Conservation (phyloP, 1,140 invertebrate genomes). For the Piezodorus guildinii region DNA sequence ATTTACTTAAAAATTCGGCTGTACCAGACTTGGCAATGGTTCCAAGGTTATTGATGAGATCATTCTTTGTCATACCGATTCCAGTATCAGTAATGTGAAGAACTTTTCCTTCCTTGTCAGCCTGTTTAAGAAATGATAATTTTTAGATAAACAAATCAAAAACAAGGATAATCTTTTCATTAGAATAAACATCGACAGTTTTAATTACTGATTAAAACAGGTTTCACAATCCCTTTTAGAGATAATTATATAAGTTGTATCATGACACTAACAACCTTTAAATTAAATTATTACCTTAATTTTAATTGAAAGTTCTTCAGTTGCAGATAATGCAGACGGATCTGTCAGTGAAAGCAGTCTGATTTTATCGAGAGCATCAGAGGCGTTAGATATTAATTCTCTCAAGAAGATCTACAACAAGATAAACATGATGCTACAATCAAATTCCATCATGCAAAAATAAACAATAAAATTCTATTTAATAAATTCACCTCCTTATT, state of each 20-base stretch:
- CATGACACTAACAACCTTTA: no score
- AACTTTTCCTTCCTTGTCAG: conserved; percentile 89
- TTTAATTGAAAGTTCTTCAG: conserved; percentile 75
- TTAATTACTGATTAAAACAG: no score
- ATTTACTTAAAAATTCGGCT: conserved; percentile 91
- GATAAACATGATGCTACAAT: no score
- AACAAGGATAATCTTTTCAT: no score
- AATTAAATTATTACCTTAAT: conserved; percentile 53
- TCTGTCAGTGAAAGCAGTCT: conserved; percentile 85
- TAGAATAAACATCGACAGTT: no score
- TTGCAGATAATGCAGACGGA: conserved; percentile 59
- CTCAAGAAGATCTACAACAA: conserved; percentile 76
- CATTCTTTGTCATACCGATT: conserved; percentile 94
- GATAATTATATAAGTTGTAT: no score
- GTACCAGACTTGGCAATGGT: conserved; percentile 99
- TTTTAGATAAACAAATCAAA: no score
- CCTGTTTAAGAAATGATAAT: conserved; percentile 34
- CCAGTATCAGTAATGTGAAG: conserved; percentile 94
- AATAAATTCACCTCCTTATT: conserved; percentile 73
- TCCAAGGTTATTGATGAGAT: conserved; percentile 92
- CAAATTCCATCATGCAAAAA: no score
- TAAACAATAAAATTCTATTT: neutral
- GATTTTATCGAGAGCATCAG: conserved; percentile 92
- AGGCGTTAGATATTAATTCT: conserved; percentile 95
- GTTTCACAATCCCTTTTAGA: no score